Percentiles rank a stretch among this genome's conserved stretches.
Conservation (phyloP, 1,140 invertebrate genomes). For the Aculops lycopersici region DNA sequence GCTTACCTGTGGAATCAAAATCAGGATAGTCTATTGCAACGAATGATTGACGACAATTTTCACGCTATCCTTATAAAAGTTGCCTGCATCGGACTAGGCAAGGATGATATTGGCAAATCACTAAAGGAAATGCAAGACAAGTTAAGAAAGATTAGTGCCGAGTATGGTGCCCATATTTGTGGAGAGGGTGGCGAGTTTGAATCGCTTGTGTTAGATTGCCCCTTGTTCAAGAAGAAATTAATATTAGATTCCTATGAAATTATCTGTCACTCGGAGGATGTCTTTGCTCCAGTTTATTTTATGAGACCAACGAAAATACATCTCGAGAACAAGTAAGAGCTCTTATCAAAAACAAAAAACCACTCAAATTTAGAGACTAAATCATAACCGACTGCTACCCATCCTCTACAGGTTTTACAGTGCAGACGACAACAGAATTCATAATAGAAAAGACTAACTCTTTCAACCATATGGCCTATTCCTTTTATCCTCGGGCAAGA, state of each 20-base stretch:
- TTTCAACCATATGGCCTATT: no score
- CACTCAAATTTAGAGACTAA: no score
- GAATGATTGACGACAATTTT: conserved; percentile 75
- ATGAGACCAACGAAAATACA: no score
- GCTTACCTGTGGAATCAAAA: conserved; percentile 76
- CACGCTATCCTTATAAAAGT: conserved; percentile 88
- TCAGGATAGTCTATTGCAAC: conserved; percentile 67
- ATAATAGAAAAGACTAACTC: no score
- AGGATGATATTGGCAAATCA: conserved; percentile 52
- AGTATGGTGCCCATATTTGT: conserved; percentile 84
- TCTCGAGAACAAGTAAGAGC: no score
- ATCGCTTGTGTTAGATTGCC: conserved; percentile 84
- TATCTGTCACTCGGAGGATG: conserved; percentile 3
- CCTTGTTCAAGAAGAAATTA: conserved; percentile 61
- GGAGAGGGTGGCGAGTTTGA: conserved; percentile 98
- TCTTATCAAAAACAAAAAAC: no score
- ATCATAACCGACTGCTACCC: no score
- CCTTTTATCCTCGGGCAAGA: no score
- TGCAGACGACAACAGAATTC: no score
- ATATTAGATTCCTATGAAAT: conserved; percentile 38
- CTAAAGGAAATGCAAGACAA: conserved; percentile 50
- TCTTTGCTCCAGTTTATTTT: conserved; percentile 4
- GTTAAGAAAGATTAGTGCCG: conserved; percentile 51
- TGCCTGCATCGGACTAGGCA: conserved; percentile 34
- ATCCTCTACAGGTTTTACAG: no score